Base-by-base conservation (phyloP, 2,888 invertebrate species). In the Cephus nigrinus region DNA sequence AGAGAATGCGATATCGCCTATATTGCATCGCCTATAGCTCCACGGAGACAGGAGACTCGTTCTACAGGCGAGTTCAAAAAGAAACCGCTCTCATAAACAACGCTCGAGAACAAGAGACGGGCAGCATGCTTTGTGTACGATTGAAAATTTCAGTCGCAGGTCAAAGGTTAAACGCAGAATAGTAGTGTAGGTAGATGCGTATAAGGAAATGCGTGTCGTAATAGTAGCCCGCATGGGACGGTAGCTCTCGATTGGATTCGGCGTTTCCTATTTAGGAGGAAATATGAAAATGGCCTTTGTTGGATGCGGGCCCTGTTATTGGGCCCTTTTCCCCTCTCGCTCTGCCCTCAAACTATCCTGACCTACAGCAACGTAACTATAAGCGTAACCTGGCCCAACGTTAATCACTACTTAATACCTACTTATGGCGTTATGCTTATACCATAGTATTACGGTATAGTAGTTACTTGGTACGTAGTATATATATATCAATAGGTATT, bases 1-100 rank as follows among this genome's bases (percentile, higher is more conserved):
- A 55, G 75, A 77, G 33, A 71, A 71, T 33, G 71, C 71, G 71
- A 71, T 33, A 71, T 71, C 32, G 71, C 31, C 31, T 69, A 32
- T 69, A 15, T 40, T 40, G 40, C 40, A 40, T 40, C 40, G 40
- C 15, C 55, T 55, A 23, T 23, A 55, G 55, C 55, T 15, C 55
- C 12, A 36, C 36, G 36, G 9, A 55, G 55, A 55, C 55, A 55
- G 55, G 55, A 55, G 23, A 55, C 55, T 55, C 55, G 55, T 55
- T 23, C 55, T 55, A 55, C 55, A 55, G 55, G 55, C 55, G 23
- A 9, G 55, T 55, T 55, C 55, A 55, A 55, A 55, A 55, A 55
- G 55, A 23, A 55, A 55, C 55, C 55, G 55, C 55, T 55, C 23
- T 23, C 55, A 55, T 55, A 23, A 55, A 55, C 23, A 15, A 55